A percentile compares a stretch with the other conserved stretches of the same genome.
Evolutionary conservation across 2,888 invertebrate species (phyloP).

Genomic region (Phyllotreta cruciferae): DNA sequence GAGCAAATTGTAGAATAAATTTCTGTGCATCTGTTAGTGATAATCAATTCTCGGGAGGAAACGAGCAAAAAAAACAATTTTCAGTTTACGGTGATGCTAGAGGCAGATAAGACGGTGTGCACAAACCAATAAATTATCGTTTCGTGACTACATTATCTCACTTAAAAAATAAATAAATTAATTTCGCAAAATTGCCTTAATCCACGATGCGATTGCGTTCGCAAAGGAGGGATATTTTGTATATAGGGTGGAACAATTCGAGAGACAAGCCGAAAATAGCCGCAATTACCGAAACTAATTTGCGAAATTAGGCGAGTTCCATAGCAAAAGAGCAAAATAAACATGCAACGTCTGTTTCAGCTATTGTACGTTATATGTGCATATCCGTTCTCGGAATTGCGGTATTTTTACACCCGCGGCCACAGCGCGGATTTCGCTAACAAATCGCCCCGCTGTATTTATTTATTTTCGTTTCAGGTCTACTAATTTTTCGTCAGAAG

Average conservation of each 20-base stretch:
- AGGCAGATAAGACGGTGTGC: constrained; percentile 12
- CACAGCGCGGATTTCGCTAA: background rate
- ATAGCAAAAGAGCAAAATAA: no score
- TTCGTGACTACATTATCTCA: constrained; percentile 20
- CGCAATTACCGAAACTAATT: no score
- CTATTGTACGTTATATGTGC: no score
- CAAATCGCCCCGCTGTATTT: background rate
- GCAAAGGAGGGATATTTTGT: no score
- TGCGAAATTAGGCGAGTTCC: no score
- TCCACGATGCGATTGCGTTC: background rate
- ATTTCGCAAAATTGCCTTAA: constrained; percentile 13
- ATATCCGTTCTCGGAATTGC: no score
- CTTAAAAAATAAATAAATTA: constrained; percentile 21
- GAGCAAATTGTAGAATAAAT: background rate
- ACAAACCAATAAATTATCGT: constrained; percentile 19
- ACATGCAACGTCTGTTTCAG: no score
- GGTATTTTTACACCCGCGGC: no score
- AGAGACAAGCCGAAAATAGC: no score
- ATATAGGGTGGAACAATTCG: no score
- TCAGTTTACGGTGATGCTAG: background rate
- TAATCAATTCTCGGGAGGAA: background rate
- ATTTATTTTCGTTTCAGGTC: constrained; percentile 4
- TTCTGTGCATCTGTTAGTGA: constrained; percentile 6
- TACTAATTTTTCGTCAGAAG: constrained; percentile 6
- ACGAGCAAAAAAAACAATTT: constrained; percentile 5